A percentile compares a stretch with the other conserved stretches of the same genome.
Evolutionary conservation across 2,797 vertebrate species (phyloP).

Genomic region (Monodelphis domestica): DNA sequence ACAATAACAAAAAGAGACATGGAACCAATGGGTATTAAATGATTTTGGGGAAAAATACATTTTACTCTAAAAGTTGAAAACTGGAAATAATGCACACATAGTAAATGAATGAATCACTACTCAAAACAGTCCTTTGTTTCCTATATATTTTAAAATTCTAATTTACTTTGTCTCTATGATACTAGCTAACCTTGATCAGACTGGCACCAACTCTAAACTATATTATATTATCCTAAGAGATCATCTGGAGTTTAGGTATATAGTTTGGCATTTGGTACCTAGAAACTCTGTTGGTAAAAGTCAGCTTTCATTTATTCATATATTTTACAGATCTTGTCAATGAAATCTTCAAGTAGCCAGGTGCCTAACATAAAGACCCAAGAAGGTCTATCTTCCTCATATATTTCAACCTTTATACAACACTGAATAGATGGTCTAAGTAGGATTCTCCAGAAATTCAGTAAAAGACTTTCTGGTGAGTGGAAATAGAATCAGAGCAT

Average conservation of each 20-base stretch:
- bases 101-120: conserved; percentile 78
- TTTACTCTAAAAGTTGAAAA: conserved; percentile 67
- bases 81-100: conserved; percentile 65
- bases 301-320: neutral
- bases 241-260: neutral
- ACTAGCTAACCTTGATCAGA: neutral
- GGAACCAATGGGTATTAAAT: conserved; percentile 73
- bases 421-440: neutral
- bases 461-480: conserved; percentile 1
- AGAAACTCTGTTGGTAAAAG: neutral
- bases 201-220: neutral
- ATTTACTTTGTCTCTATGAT: accelerated
- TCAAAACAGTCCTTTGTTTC: conserved; percentile 86
- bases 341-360: neutral
- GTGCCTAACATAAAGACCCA: neutral
- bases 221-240: neutral
- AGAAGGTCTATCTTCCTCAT: conserved; percentile 11
- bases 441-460: neutral
- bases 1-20: conserved; percentile 68
- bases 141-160: conserved; percentile 2
- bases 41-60: conserved; percentile 70
- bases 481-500: conserved; percentile 8
- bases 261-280: neutral
- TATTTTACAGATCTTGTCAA: conserved; percentile 23
- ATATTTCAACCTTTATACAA: conserved; percentile 29